Percentiles rank a stretch among this genome's conserved stretches.
These are phyloP conservation scores for Gallinago nigripennis DNA, from an alignment of 2,797 vertebrate genomes.

Conservation along the genomic window DNA sequence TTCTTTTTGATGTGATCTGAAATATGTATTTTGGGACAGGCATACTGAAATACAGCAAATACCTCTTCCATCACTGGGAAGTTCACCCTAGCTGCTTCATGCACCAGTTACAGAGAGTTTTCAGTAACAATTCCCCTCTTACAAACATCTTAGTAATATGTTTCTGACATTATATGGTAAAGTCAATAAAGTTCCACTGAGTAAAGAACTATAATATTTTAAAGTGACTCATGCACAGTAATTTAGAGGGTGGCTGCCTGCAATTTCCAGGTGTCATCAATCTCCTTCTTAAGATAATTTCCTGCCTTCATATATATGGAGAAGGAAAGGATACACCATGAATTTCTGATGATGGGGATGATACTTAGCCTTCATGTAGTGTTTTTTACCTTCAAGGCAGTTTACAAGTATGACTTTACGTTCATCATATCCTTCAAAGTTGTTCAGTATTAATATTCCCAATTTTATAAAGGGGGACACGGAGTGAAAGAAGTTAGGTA, in stretches of 20 bases:
- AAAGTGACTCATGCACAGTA: slow-evolving; percentile 45
- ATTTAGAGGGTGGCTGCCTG: slow-evolving; percentile 34
- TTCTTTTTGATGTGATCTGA: neutral
- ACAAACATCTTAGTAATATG: neutral
- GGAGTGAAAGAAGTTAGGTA: neutral
- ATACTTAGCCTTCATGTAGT: neutral
- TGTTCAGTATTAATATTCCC: neutral
- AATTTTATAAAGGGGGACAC: neutral
- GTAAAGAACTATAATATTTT: neutral
- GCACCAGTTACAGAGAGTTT: neutral
- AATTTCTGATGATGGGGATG: slow-evolving; percentile 24
- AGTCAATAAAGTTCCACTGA: neutral
- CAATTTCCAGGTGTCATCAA: slow-evolving; percentile 44
- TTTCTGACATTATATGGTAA: neutral
- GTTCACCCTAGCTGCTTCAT: neutral
- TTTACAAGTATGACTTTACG: neutral
- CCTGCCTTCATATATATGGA: neutral
- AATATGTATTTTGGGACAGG: neutral
- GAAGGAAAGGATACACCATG: slow-evolving; percentile 6
- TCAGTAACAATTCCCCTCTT: neutral
- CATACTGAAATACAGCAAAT: neutral
- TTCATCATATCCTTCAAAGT: neutral
- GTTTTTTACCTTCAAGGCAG: slow-evolving; percentile 2
- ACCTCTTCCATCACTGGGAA: neutral
- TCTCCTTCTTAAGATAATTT: slow-evolving; percentile 51